A percentile compares a stretch with the other conserved stretches of the same genome.
Evolutionary conservation across 1,140 invertebrate species (phyloP).

Genomic region (Papilio glaucus): DNA sequence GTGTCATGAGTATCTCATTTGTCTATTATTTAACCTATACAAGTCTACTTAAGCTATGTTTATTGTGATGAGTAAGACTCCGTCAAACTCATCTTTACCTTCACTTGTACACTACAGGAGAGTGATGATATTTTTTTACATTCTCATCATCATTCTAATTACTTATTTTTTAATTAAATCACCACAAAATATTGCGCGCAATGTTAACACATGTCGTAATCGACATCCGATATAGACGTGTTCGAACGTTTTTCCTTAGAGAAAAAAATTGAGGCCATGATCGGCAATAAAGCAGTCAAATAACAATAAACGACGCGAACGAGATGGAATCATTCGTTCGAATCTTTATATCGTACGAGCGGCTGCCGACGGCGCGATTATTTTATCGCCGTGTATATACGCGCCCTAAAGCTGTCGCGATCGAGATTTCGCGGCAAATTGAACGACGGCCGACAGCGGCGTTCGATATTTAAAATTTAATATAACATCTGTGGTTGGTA

Average conservation of each 20-base stretch:
- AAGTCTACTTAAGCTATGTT: no score
- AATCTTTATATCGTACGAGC: conserved; percentile 27
- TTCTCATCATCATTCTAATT: no score
- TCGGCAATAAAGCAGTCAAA: conserved; percentile 34
- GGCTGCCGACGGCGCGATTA: conserved; percentile 33
- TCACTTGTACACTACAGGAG: no score
- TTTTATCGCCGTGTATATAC: conserved; percentile 38
- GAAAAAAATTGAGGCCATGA: conserved; percentile 30
- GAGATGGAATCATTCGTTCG: conserved; percentile 29
- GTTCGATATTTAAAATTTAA: conserved; percentile 80
- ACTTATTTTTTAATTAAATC: neutral
- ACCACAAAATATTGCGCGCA: neutral
- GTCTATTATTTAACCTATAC: no score
- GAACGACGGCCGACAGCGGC: conserved; percentile 52
- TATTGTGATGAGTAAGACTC: no score
- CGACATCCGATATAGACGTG: neutral
- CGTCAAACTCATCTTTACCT: no score
- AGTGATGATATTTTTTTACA: no score
- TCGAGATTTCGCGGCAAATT: conserved; percentile 69
- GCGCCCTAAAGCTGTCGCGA: conserved; percentile 47
- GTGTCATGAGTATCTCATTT: no score
- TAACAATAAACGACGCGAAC: conserved; percentile 36
- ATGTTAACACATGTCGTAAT: no score
- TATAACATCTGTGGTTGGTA: conserved; percentile 69
- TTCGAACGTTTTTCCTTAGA: neutral